Evolutionary conservation across 2,888 invertebrate genomes (phyloP), one percentile per base, ranked within the genome.

Genomic region (Agriopis marginaria): DNA sequence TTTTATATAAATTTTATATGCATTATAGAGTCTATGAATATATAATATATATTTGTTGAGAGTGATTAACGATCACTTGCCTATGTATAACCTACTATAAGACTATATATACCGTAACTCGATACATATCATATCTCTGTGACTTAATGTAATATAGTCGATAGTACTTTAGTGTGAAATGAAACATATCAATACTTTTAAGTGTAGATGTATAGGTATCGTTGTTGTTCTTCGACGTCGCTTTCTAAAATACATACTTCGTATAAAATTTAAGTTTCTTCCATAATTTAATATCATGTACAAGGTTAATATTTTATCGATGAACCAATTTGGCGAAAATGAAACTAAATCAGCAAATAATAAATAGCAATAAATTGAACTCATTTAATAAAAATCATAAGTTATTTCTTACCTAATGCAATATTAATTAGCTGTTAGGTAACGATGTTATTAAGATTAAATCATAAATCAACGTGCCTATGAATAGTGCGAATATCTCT

Each of bases 141-240:
- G 86, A 84, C 82, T 83, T 82, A 82, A 77, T 75, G 71, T 79
- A 73, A 78, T 77, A 80, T 72, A 80, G 77, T 78, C 79, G 79
- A 73, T 85, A 83, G 79, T 76, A 72, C 75, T 78, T 73, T 82
- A 84, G 79, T 78, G 78, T 83, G 81, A 74, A 82, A 76, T 72
- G 75, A 75, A 77, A 85, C 86, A 84, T 85, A 84, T 85, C 84
- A 79, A 67, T 85, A 80, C 50, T 70, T 73, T 44, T 91, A 91
- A 91, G 89, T 50, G 90, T 93, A 92, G 91, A 72, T 80, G 66
- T 63, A 84, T 90, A 91, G 89, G 84, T 76, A 86, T 90, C 83
- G 89, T 92, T 93, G 92, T 93, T 93, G 93, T 92, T 91, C 89
- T 90, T 87, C 88, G 86, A 80, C 84, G 88, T 79, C 83, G 86